These are phyloP conservation scores for Epinephelus lanceolatus DNA, from an alignment of 2,113 vertebrate species.

Conservation along the genomic window DNA sequence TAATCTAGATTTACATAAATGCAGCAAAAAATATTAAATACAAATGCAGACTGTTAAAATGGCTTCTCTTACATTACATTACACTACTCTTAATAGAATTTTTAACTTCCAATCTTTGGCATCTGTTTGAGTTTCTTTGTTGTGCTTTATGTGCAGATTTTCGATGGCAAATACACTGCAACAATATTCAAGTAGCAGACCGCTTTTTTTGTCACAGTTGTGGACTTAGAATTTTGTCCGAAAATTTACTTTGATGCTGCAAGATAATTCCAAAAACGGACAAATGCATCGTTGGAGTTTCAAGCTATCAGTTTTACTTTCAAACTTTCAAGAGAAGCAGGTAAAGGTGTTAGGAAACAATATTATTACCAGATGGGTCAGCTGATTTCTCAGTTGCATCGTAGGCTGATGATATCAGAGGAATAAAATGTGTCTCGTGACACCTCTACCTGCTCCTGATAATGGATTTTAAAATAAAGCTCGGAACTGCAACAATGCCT, in stretches of 20 bases:
- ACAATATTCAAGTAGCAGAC: no score
- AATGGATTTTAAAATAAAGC: neutral
- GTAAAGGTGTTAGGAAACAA: neutral
- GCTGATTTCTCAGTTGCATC: neutral
- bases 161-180: no score
- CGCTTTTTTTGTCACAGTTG: no score
- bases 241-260: neutral
- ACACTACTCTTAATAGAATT: no score
- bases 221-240: no score
- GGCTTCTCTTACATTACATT: no score
- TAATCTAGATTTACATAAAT: neutral
- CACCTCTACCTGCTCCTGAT: neutral
- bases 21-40: no score
- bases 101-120: no score
- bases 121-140: no score
- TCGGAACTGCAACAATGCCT: neutral
- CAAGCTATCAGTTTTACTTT: neutral
- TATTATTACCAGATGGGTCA: neutral
- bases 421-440: neutral
- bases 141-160: neutral
- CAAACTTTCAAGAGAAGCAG: neutral
- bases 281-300: neutral
- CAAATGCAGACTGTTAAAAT: no score
- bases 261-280: neutral
- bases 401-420: neutral